Percentiles rank a stretch among this genome's conserved stretches.
Conservation (phyloP, 2,113 vertebrate genomes). For the Piprites chloris region DNA sequence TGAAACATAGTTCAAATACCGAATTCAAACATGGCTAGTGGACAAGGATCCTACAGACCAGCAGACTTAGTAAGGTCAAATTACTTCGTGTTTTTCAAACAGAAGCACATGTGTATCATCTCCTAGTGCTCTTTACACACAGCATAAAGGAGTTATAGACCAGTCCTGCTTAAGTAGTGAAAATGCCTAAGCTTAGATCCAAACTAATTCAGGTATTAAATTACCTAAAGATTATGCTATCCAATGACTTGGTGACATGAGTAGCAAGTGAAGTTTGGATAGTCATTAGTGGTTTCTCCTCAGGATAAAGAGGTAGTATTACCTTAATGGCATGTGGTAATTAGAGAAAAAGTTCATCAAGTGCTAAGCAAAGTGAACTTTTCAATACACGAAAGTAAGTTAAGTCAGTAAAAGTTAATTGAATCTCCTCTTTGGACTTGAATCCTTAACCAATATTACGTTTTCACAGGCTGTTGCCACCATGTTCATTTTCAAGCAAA, state of each 20-base stretch:
- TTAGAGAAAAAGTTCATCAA: constrained; percentile 4
- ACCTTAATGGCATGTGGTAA: background rate
- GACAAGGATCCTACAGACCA: constrained; percentile 1
- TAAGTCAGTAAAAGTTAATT: background rate
- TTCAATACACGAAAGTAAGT: background rate
- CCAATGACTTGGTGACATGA: background rate
- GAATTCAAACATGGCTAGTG: background rate
- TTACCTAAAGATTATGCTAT: constrained; percentile 21
- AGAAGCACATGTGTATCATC: background rate
- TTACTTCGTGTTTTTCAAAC: constrained; percentile 18
- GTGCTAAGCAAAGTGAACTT: background rate
- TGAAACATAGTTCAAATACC: constrained; percentile 2
- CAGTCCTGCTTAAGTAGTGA: background rate
- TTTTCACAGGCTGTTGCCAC: background rate
- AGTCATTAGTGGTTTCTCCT: background rate
- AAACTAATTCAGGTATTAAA: constrained; percentile 19
- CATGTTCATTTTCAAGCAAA: background rate
- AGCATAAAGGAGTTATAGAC: background rate
- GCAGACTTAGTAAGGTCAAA: constrained; percentile 26
- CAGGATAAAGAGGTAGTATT: background rate
- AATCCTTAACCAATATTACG: background rate
- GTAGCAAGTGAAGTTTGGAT: background rate
- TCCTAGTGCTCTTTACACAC: background rate
- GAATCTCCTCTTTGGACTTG: background rate
- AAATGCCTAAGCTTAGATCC: constrained; percentile 1